phyloP scores from a whole-genome alignment of 1,140 invertebrate species.

The Holotrichia oblita region DNA sequence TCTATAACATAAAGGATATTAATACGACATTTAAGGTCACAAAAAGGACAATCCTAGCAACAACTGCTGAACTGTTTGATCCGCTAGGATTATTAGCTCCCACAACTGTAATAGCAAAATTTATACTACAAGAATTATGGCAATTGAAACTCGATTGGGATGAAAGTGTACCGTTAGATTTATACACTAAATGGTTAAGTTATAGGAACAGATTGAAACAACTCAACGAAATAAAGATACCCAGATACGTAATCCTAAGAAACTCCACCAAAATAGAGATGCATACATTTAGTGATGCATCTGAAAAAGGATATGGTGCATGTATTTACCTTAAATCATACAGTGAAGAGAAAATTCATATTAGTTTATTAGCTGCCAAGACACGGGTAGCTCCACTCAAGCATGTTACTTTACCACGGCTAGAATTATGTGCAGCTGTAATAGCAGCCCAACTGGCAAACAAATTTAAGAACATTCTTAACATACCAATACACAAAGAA shows the following conservation, averaged over 20 bases:
- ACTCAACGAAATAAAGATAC: constrained; percentile 45
- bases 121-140: constrained; percentile 58
- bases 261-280: constrained; percentile 43
- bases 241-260: constrained; percentile 22
- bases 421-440: constrained; percentile 25
- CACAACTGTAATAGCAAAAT: constrained; percentile 53
- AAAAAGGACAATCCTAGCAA: constrained; percentile 8
- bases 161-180: constrained; percentile 44
- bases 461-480: background rate
- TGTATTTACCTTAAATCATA: background rate
- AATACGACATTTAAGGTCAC: background rate
- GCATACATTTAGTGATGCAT: constrained; percentile 55
- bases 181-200: constrained; percentile 48
- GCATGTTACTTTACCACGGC: background rate
- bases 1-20: background rate
- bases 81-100: constrained; percentile 50
- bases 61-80: constrained; percentile 46
- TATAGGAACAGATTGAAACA: constrained; percentile 40
- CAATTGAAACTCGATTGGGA: constrained; percentile 55
- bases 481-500: background rate
- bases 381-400: constrained; percentile 61
- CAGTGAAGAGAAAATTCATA: constrained; percentile 2
- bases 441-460: background rate
- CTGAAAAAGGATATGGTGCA: constrained; percentile 46
- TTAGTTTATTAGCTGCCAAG: constrained; percentile 52